phyloP scores from a whole-genome alignment of 2,888 invertebrate genomes.

The Athalia circularis region DNA sequence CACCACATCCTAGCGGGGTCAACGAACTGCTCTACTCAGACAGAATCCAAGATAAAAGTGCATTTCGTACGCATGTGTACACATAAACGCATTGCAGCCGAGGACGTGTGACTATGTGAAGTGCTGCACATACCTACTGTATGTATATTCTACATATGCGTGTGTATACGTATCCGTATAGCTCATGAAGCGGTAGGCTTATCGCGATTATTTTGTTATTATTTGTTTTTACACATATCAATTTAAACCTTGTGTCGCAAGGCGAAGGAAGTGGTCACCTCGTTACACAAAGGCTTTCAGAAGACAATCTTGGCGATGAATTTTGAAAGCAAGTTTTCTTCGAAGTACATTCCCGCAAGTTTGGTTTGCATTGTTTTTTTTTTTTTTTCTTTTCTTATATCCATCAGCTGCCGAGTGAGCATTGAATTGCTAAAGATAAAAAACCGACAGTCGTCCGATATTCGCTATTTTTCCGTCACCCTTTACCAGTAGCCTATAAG shows the following conservation, averaged over 20 bases:
- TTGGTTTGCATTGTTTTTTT: not conserved
- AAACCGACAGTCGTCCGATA: no score
- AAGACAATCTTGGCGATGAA: constrained; percentile 27
- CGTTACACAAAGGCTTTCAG: constrained; percentile 16
- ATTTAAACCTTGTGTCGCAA: not conserved
- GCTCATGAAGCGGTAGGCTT: no score
- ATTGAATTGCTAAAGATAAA: no score
- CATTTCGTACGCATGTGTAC: constrained; percentile 55
- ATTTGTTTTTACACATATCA: not conserved
- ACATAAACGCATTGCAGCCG: constrained; percentile 19
- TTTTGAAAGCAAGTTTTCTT: not conserved
- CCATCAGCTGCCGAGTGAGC: no score
- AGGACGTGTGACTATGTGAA: constrained; percentile 35
- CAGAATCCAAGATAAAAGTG: constrained; percentile 64
- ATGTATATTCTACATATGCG: no score
- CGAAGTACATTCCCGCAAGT: not conserved
- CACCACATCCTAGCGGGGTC: constrained; percentile 19
- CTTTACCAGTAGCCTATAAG: no score
- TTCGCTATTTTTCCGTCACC: no score
- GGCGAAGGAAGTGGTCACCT: constrained; percentile 36
- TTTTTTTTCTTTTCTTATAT: no score
- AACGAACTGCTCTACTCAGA: constrained; percentile 52
- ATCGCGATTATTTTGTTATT: no score
- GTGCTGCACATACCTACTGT: not conserved
- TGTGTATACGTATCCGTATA: no score